phyloP scores from a whole-genome alignment of 2,797 vertebrate genomes.

The Martes flavigula region DNA sequence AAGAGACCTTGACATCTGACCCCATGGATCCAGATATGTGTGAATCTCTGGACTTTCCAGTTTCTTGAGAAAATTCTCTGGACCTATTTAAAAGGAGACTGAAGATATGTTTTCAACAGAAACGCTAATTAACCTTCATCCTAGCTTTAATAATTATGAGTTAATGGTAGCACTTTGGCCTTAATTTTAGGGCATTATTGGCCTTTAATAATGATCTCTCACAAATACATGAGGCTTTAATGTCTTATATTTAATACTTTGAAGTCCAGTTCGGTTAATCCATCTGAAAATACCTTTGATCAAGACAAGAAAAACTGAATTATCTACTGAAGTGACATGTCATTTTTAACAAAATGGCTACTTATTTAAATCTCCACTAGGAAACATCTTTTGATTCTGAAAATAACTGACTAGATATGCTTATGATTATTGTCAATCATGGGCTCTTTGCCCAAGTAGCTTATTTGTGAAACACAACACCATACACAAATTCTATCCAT shows the following conservation, averaged over 20 bases:
- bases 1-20: neutral
- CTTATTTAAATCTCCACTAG: neutral
- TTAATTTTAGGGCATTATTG: conserved; percentile 30
- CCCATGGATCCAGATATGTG: neutral
- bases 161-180: neutral
- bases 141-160: neutral
- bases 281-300: neutral
- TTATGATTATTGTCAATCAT: neutral
- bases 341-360: neutral
- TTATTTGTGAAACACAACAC: neutral
- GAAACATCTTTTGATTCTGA: neutral
- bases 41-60: neutral
- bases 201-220: conserved; percentile 11
- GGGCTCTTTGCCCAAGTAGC: neutral
- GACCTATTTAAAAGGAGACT: neutral
- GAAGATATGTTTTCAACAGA: neutral
- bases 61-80: neutral
- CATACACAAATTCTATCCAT: neutral
- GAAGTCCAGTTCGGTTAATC: neutral
- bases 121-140: neutral
- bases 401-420: neutral
- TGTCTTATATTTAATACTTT: neutral
- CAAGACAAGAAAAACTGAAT: neutral
- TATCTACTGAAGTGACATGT: neutral
- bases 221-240: neutral